Evolutionary conservation across 2,888 invertebrate genomes (phyloP), one percentile per base, ranked within the genome.

Genomic region (Polyommatus iphigenia): DNA sequence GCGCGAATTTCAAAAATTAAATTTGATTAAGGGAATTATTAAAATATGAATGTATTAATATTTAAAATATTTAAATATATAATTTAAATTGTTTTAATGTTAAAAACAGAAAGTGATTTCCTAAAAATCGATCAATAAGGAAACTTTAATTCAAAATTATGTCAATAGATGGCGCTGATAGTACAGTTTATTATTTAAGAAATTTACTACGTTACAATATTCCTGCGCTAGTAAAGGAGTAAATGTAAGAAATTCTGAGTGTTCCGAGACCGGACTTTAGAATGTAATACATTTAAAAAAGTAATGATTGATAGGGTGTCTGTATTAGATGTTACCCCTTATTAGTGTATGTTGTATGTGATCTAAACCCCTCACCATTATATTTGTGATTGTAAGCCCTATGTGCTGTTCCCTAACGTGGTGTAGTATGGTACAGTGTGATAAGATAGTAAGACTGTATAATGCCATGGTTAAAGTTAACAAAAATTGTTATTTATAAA

Each of bases 351-450:
- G 41, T 41, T 73, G 73, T 46, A 20, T 8, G 24, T 73, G 6
- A 13, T 20, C 41, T 46, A 18, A 5, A 3, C 4, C 41, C 20
- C 73, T n/a, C 73, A 73, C 73, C 73, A 41, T 32, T 24, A 50
- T 73, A 15, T 18, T 54, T 32, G 13, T 32, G 41, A 71, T 54
- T 75, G 67, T 78, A 79, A 46, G 67, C 20, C 75, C 50, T 76
- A 54, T 77, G 50, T 71, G 71, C 18, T 77, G 57, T 20, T 29
- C 20, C 50, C 67, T 78, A n/a, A 54, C 1, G 57, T 78, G 73
- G 62, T 32, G 54, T 50, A 73, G 18, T 54, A 71, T 78, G 76
- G 29, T 71, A 67, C 67, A 62, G 46, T 71, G 71, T 71, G 62
- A 62, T 67, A 71, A 20, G 20, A 18, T 29, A 71, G 29, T 67